Percentiles rank a stretch among this genome's conserved stretches.
phyloP scores from a whole-genome alignment of 2,888 invertebrate genomes.

The Pseudococcus longispinus region DNA sequence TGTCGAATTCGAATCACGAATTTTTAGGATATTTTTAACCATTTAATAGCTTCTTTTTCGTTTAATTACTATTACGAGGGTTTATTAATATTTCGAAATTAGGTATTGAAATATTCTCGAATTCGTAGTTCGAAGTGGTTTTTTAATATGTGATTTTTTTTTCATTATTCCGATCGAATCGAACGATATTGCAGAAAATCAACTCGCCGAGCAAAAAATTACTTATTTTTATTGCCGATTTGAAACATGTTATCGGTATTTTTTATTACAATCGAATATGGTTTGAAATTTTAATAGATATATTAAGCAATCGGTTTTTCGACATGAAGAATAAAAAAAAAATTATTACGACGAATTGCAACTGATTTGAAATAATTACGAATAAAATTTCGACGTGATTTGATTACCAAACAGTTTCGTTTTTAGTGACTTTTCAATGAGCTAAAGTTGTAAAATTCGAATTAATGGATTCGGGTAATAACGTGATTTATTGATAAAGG shows the following conservation, averaged over 20 bases:
- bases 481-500: not conserved
- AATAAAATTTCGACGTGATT: not conserved
- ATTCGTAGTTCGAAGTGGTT: not conserved
- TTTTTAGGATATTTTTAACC: not conserved
- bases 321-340: not conserved
- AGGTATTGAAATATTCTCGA: not conserved
- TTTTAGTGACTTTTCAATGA: not conserved
- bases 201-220: not conserved
- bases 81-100: not conserved
- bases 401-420: not conserved
- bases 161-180: not conserved
- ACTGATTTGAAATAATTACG: not conserved
- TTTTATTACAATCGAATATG: conserved; percentile 1
- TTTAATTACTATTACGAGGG: not conserved
- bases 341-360: not conserved
- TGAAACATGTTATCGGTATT: not conserved
- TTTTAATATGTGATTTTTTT: not conserved
- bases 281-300: not conserved
- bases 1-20: not conserved
- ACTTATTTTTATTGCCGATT: not conserved
- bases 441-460: not conserved
- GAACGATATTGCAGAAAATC: not conserved
- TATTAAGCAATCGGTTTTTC: not conserved
- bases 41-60: not conserved
- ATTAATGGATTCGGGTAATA: not conserved